Evolutionary conservation across 2,797 vertebrate genomes (phyloP), one percentile per base, ranked within the genome.

Genomic region (Cyclura pinguis): DNA sequence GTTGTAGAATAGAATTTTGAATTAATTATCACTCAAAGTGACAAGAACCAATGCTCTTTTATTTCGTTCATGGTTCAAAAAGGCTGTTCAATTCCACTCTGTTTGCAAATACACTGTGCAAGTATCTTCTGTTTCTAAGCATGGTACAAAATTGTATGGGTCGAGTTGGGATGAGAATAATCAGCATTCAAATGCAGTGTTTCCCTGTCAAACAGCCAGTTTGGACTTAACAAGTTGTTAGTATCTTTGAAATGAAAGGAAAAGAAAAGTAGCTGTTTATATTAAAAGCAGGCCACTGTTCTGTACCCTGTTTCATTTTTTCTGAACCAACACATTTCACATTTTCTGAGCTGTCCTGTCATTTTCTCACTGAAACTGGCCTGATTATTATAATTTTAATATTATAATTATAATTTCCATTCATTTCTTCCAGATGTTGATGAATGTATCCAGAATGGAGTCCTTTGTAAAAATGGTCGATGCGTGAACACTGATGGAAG

Each of bases 401-500:
- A 42, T 42, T 42, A 42, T 42, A 42, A 42, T 42, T 42, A 42
- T 3, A 42, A 42, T 38, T 77, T 72, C 22, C 22, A 59, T 29
- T 18, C 64, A 7, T 69, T 38, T 74, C n/a, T 55, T 38, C 67
- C 89, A 98, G 97, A 98, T 92, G 95, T 97, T 22, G 97, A 98
- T 77, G 97, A 98, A 22, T 98, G 97, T 57, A 94, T 97, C 62
- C 97, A 97, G 87, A 97, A 97, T 42, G 95, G 97, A 1, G 81
- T 96, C 82, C 97, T 98, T 6, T 98, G 97, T 93, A 97, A 96
- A 92, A 96, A 97, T 59, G 97, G 97, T 0, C 95, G 97, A 1
- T 98, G 97, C 94, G 96, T 98, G 59, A 98, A 98, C 90, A 97
- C 96, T 0, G 97, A 97, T 50, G 97, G 97, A 83, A 98, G 97